Evolutionary conservation across 2,113 vertebrate genomes (phyloP), one percentile per base, ranked within the genome.

Genomic region (Pachypanchax playfairii): DNA sequence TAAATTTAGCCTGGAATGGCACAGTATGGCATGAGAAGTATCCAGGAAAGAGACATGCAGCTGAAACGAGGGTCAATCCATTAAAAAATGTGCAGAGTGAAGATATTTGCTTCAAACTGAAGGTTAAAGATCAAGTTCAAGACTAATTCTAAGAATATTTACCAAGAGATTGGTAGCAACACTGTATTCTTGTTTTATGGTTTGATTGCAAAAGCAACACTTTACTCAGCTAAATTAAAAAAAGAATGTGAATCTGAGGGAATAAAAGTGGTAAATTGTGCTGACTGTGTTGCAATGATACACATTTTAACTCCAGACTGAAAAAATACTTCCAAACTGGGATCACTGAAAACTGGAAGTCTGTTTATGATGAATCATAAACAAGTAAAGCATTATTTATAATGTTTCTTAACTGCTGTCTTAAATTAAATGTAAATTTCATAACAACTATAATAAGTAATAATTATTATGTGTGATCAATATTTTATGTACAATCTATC

Each of bases 1-100:
- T 80, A 85, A 80, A 62, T 84, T 80, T 84, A 84, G 68, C 51
- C 54, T 33, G 28, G 70, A 54, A 59, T 49, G 62, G 51, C 49
- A 70, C 35, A 33, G 67, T 24, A 65, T 43, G 72, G 35, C 43
- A 70, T 66, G 29, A 58, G 39, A 61, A 39, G 48, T 43, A 66
- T 26, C 39, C 58, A 54, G 62, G 17, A 39, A 57, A 53, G 44
- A 64, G 44, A 24, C 31, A 57, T 39, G 11, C 52, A 66, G 53
- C 70, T 10, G 41, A 57, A 50, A 50, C 42, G 57, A 56, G 68
- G 65, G 67, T 28, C 39, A 26, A 41, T 35, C 71, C 50, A 82
- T 33, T 33, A 83, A 62, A 71, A 76, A 72, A 70, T 49, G 26
- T 59, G 55, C 39, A 70, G 24, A 63, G 53, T 48, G 36, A 31